Evolutionary conservation across 2,797 vertebrate species (phyloP).

Genomic region (Oryzias sinensis): DNA sequence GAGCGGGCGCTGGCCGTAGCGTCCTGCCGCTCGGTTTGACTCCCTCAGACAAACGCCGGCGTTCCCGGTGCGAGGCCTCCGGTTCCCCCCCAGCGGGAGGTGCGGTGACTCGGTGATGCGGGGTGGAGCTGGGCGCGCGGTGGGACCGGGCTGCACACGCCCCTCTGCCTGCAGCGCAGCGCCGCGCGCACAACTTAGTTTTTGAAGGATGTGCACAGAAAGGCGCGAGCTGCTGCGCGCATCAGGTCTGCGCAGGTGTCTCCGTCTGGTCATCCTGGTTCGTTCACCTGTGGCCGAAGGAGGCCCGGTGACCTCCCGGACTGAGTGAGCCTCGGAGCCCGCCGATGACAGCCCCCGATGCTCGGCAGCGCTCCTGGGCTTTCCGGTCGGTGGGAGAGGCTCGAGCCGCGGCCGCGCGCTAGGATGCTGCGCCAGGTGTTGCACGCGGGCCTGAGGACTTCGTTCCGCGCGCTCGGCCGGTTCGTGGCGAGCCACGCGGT

Average conservation of each 20-base stretch:
- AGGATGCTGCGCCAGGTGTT: conserved; percentile 98
- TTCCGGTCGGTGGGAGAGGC: conserved; percentile 85
- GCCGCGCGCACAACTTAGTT: too few species aligned
- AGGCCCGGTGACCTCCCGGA: conserved; percentile 44
- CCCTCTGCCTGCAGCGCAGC: conserved; percentile 28
- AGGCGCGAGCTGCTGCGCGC: too few species aligned
- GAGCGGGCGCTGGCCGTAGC: conserved; percentile 25
- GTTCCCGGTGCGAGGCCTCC: conserved; percentile 17
- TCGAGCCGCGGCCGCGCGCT: conserved; percentile 86
- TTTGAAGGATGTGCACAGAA: too few species aligned
- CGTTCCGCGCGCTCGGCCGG: conserved; percentile 91
- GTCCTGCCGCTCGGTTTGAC: conserved; percentile 40
- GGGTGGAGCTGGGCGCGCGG: conserved; percentile 52
- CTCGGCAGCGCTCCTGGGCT: conserved; percentile 70
- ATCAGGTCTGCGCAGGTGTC: conserved; percentile 31
- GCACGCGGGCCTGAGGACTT: conserved; percentile 92
- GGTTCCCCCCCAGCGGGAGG: conserved; percentile 39
- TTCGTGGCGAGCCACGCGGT: conserved; percentile 96
- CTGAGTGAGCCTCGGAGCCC: conserved; percentile 48
- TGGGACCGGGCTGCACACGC: conserved; percentile 18
- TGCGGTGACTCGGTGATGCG: conserved; percentile 32
- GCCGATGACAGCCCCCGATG: conserved; percentile 82
- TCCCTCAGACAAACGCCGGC: conserved; percentile 28
- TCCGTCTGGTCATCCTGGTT: not conserved
- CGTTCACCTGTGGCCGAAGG: conserved; percentile 32